Conservation (phyloP, 2,888 invertebrate genomes). For the Iselma pallidipennis region DNA sequence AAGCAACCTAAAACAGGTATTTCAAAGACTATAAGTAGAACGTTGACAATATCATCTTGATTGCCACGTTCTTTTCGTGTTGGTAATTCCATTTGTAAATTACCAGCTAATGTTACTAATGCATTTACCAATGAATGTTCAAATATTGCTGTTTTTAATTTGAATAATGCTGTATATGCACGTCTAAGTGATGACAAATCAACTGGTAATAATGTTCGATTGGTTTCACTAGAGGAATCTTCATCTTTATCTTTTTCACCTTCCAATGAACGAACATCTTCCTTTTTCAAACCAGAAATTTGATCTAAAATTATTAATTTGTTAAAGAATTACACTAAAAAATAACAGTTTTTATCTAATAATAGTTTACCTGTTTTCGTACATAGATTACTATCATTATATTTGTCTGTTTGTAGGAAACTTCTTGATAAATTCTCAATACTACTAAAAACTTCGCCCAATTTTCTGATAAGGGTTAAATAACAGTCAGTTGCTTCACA, state of each 20-base stretch:
- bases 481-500: constrained; percentile 72
- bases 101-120: constrained; percentile 71
- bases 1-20: constrained; percentile 54
- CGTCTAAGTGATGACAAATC: constrained; percentile 74
- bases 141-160: constrained; percentile 53
- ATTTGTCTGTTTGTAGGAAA: constrained; percentile 61
- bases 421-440: constrained; percentile 73
- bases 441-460: constrained; percentile 77
- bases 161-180: constrained; percentile 62
- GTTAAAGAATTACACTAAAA: constrained; percentile 36
- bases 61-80: constrained; percentile 48
- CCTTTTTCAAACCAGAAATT: constrained; percentile 66
- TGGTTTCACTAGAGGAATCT: constrained; percentile 66
- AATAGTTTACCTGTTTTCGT: not conserved
- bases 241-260: constrained; percentile 87
- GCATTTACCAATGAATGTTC: constrained; percentile 73
- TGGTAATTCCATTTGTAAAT: constrained; percentile 70
- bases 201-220: constrained; percentile 55
- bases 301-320: constrained; percentile 45
- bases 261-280: constrained; percentile 72
- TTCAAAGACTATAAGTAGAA: constrained; percentile 56
- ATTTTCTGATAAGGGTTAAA: constrained; percentile 72
- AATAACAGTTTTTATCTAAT: not conserved
- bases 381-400: constrained; percentile 11
- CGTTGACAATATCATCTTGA: constrained; percentile 64